Conservation (phyloP, 2,113 vertebrate genomes). For the Lepisosteus osseus region DNA sequence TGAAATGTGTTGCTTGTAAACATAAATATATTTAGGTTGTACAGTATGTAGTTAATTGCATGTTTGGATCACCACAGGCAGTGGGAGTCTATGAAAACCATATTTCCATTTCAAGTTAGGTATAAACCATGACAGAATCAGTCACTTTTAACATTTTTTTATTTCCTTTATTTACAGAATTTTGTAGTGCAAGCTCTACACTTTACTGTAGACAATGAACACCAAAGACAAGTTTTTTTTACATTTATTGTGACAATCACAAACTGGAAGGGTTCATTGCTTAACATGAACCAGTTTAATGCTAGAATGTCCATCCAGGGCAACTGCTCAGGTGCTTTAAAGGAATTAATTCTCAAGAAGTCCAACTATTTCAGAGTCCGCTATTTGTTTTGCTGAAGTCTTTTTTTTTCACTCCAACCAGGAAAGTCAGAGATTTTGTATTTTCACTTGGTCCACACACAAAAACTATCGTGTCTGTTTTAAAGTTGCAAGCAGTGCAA, state of each 20-base stretch:
- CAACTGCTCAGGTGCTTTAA: too few relatives aligned
- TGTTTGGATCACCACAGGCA: slow-evolving; percentile 42
- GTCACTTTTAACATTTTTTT: slow-evolving; percentile 25
- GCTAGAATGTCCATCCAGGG: too few relatives aligned
- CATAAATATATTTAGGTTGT: slow-evolving; percentile 52
- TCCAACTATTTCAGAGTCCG: too few relatives aligned
- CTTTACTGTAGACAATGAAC: not conserved
- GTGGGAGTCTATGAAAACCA: slow-evolving; percentile 60
- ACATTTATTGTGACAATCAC: too few relatives aligned
- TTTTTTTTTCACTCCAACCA: too few relatives aligned
- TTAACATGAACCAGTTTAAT: not conserved
- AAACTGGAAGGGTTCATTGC: not conserved
- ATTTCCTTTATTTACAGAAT: slow-evolving; percentile 4
- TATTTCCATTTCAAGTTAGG: slow-evolving; percentile 50
- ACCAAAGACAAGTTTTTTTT: slow-evolving; percentile 5
- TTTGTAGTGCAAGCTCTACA: not conserved
- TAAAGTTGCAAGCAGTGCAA: too few relatives aligned
- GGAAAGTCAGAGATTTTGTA: too few relatives aligned
- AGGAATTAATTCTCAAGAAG: too few relatives aligned
- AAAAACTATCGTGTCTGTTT: too few relatives aligned
- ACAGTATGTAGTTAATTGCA: slow-evolving; percentile 28
- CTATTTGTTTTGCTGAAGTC: too few relatives aligned
- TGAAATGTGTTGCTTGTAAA: slow-evolving; percentile 57
- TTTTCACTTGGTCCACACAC: too few relatives aligned
- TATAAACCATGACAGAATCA: slow-evolving; percentile 34